Evolutionary conservation across 2,888 invertebrate species (phyloP), one percentile per base, ranked within the genome.

Genomic region (Lymantria monacha): DNA sequence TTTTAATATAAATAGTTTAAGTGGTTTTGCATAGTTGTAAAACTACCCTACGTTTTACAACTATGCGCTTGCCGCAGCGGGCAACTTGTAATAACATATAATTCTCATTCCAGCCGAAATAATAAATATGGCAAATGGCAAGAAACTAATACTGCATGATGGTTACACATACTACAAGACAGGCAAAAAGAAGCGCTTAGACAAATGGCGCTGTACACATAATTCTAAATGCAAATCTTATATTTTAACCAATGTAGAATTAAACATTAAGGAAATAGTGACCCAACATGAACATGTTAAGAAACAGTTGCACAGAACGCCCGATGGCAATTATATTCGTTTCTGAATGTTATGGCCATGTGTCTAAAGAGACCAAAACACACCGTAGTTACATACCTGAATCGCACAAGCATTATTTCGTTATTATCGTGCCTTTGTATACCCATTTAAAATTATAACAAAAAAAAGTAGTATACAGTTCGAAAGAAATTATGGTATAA

Each of bases 101-200:
- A n/a, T 37, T 22, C 1, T 22, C 15, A 13, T 62, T 54, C 43
- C 58, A 61, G 62, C 49, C 5, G n/a, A 46, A 41, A 36, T 33
- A 36, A 66, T 61, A 48, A 48, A 46, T 3, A 47, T 61, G 48
- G 13, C 46, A 0, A 63, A 55, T 22, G 63, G 61, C 8, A 63
- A 57, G 22, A 49, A 46, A 14, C 36, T 55, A 11, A 11, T 60
- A 7, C 22, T 61, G 3, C 42, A 46, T 40, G 42, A 60, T 9
- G 56, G 53, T 0, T 60, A 58, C 40, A 51, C 54, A 7, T 66
- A 58, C 45, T 49, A 55, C 36, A 44, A 42, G 8, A 7, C 3
- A 11, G 15, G 13, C 8, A 36, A n/a, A 11, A 59, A 7, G 30
- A 60, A 47, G 11, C 30, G 44, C 13, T 1, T 9, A 8, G 38